Conservation (phyloP, 2,888 invertebrate species). For the Notodonta dromedarius region DNA sequence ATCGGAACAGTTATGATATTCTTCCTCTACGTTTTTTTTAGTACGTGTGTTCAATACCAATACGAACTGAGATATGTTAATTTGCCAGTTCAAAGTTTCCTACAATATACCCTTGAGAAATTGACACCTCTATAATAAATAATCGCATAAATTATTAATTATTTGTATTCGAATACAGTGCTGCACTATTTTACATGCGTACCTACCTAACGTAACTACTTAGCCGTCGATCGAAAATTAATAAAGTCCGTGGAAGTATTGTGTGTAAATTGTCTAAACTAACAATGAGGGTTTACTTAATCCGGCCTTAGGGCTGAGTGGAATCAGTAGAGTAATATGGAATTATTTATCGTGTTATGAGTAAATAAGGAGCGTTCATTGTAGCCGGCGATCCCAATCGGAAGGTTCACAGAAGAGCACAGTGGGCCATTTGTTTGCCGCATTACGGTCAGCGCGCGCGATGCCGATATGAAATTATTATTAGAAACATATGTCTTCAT, state of each 20-base stretch:
- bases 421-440: slow-evolving; percentile 68
- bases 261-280: slow-evolving; percentile 52
- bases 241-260: slow-evolving; percentile 32
- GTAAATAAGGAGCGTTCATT: slow-evolving; percentile 53
- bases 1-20: slow-evolving; percentile 81
- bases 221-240: slow-evolving; percentile 7
- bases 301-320: slow-evolving; percentile 27
- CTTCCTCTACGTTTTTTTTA: slow-evolving; percentile 68
- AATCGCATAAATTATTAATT: slow-evolving; percentile 44
- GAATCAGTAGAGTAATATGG: slow-evolving; percentile 43
- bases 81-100: slow-evolving; percentile 55
- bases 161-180: slow-evolving; percentile 30
- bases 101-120: slow-evolving; percentile 40
- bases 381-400: slow-evolving; percentile 62
- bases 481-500: slow-evolving; percentile 69
- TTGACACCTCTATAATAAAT: slow-evolving; percentile 30
- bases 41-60: slow-evolving; percentile 70
- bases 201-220: background rate
- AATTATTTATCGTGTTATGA: slow-evolving; percentile 64
- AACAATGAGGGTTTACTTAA: slow-evolving; percentile 41
- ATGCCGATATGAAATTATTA: slow-evolving; percentile 77
- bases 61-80: slow-evolving; percentile 57
- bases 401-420: slow-evolving; percentile 75
- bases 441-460: slow-evolving; percentile 64
- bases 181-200: slow-evolving; percentile 15